These are phyloP conservation scores for Tonatia bakeri DNA, from an alignment of 2,113 vertebrate genomes.

Conservation along the genomic window DNA sequence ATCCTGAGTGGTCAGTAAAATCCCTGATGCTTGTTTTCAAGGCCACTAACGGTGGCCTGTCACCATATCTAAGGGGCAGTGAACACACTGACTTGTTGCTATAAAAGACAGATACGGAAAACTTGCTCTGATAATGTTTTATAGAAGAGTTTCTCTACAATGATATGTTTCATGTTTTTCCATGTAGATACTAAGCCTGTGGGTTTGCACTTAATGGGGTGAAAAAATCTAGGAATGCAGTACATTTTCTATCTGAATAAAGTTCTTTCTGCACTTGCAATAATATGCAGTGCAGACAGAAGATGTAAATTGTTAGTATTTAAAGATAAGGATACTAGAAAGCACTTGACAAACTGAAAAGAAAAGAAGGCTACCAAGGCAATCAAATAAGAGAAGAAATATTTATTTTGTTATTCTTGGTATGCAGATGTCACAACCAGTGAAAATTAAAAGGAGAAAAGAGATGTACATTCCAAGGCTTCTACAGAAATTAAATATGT, in stretches of 20 bases:
- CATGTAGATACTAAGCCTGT: neutral
- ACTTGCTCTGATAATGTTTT: neutral
- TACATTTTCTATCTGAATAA: neutral
- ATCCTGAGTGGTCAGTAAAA: neutral
- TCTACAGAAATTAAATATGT: constrained; percentile 16
- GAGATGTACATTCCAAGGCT: neutral
- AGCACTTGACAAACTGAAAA: constrained; percentile 15
- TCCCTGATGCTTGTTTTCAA: neutral
- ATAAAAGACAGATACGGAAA: neutral
- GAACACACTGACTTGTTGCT: neutral
- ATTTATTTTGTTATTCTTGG: neutral
- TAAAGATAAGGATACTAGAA: neutral
- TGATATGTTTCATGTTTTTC: neutral
- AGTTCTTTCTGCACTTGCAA: neutral
- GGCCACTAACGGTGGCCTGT: neutral
- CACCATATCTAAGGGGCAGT: neutral
- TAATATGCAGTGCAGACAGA: neutral
- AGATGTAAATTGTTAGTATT: neutral
- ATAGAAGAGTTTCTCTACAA: neutral
- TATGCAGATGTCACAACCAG: neutral
- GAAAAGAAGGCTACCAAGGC: neutral
- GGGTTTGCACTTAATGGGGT: neutral
- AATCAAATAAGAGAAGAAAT: neutral
- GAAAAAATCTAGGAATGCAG: neutral
- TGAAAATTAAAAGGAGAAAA: constrained; percentile 28